Evolutionary conservation across 2,113 vertebrate genomes (phyloP).

Genomic region (Oncorhynchus keta): DNA sequence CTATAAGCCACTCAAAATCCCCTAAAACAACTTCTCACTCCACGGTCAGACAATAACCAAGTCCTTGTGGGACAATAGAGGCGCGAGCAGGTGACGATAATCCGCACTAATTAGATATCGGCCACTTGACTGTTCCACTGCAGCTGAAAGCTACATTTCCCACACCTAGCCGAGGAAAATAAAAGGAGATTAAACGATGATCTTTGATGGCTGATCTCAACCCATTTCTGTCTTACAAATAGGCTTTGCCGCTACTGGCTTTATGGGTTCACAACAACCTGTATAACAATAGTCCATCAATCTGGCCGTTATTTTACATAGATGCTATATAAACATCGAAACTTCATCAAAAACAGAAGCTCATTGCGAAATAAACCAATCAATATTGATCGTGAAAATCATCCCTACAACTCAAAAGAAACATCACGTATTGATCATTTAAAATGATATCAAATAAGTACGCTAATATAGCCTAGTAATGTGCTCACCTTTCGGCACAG

Average conservation of each 20-base stretch:
- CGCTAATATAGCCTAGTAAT: background rate
- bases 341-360: slow-evolving; percentile 33
- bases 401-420: too few species aligned
- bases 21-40: slow-evolving; percentile 55
- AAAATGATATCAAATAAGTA: background rate
- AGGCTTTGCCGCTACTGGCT: slow-evolving; percentile 21
- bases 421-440: background rate
- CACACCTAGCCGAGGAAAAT: slow-evolving; percentile 53
- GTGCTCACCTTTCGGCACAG: background rate
- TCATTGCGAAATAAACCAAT: background rate
- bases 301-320: slow-evolving; percentile 21
- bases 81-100: slow-evolving; percentile 68
- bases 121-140: slow-evolving; percentile 51
- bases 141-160: slow-evolving; percentile 64
- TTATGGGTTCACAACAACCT: slow-evolving; percentile 40
- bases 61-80: slow-evolving; percentile 45
- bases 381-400: background rate
- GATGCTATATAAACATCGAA: slow-evolving; percentile 35
- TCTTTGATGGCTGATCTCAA: slow-evolving; percentile 3
- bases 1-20: slow-evolving; percentile 65
- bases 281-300: slow-evolving; percentile 21
- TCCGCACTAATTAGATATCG: slow-evolving; percentile 73
- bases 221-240: background rate
- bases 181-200: slow-evolving; percentile 45
- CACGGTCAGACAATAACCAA: slow-evolving; percentile 46